phyloP scores from a whole-genome alignment of 1,140 invertebrate genomes.

The Cotesia glomerata region DNA sequence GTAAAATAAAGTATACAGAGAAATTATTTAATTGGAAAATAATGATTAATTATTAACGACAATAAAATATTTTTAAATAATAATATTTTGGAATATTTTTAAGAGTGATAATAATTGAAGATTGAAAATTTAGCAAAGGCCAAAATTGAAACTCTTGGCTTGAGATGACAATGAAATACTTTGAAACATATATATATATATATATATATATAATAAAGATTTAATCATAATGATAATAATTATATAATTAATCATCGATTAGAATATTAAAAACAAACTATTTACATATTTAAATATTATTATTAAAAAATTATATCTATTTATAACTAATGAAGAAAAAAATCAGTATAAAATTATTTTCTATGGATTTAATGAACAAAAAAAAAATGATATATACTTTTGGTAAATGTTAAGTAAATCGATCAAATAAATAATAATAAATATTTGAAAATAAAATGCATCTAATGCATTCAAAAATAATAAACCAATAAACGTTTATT shows the following conservation, averaged over 20 bases:
- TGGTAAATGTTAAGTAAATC: constrained; percentile 39
- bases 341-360: constrained; percentile 34
- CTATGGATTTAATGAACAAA: constrained; percentile 24
- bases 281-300: too few relatives aligned
- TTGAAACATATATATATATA: constrained; percentile 48
- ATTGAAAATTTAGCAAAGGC: too few relatives aligned
- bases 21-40: too few relatives aligned
- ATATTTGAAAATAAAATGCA: constrained; percentile 34
- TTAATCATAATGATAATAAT: constrained; percentile 26
- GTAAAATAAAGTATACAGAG: too few relatives aligned
- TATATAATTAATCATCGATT: too few relatives aligned
- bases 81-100: too few relatives aligned
- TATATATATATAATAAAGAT: constrained; percentile 39
- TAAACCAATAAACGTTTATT: too few relatives aligned
- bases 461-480: constrained; percentile 44
- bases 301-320: background rate
- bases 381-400: constrained; percentile 35
- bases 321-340: background rate
- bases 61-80: too few relatives aligned
- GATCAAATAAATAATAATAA: constrained; percentile 28
- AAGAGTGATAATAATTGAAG: too few relatives aligned
- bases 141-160: constrained; percentile 28
- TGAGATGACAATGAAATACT: constrained; percentile 44
- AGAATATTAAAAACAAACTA: too few relatives aligned
- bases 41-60: too few relatives aligned